Evolutionary conservation across 35 echinoderm and acorn worm species (phyloP).

Genomic region (Ptychodera flava): DNA sequence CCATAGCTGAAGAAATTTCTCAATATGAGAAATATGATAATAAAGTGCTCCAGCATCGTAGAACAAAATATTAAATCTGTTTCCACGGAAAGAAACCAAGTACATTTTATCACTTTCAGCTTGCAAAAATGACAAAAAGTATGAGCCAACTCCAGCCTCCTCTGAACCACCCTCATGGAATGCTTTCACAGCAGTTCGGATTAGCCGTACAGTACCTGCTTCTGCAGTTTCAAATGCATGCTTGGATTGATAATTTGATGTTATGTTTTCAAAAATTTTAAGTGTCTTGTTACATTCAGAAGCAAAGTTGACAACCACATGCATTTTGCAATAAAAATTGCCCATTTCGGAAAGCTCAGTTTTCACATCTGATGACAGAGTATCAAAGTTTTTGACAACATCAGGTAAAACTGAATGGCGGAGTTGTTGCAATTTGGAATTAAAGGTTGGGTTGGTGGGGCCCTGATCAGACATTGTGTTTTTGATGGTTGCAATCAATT

Average conservation of each 20-base stretch:
- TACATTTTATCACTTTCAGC: background rate
- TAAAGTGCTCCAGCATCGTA: slow-evolving; percentile 51
- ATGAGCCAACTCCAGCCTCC: slow-evolving; percentile 12
- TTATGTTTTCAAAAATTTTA: slow-evolving; percentile 27
- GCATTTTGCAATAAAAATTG: slow-evolving; percentile 56
- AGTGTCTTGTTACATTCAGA: slow-evolving; percentile 28
- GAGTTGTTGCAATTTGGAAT: slow-evolving; percentile 4
- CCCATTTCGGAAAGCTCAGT: background rate
- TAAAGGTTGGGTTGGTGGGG: slow-evolving; percentile 51
- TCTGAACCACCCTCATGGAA: slow-evolving; percentile 39
- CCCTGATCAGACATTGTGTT: slow-evolving; percentile 69
- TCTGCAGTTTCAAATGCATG: slow-evolving; percentile 10
- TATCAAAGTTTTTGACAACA: slow-evolving; percentile 27
- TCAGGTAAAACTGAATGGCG: slow-evolving; percentile 8
- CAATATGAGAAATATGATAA: no score
- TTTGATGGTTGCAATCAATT: slow-evolving; percentile 23
- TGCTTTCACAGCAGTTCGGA: slow-evolving; percentile 20
- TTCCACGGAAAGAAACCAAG: background rate
- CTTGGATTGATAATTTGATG: background rate
- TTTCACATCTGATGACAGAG: slow-evolving; percentile 14
- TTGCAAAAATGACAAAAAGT: background rate
- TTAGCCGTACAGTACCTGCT: background rate
- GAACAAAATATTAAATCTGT: slow-evolving; percentile 30
- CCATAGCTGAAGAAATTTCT: slow-evolving; percentile 17
- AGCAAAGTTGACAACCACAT: slow-evolving; percentile 40